A percentile compares a stretch with the other conserved stretches of the same genome.
These are phyloP conservation scores for Drosophila baimaii DNA, from an alignment of 1,140 invertebrate species.

Conservation along the genomic window DNA sequence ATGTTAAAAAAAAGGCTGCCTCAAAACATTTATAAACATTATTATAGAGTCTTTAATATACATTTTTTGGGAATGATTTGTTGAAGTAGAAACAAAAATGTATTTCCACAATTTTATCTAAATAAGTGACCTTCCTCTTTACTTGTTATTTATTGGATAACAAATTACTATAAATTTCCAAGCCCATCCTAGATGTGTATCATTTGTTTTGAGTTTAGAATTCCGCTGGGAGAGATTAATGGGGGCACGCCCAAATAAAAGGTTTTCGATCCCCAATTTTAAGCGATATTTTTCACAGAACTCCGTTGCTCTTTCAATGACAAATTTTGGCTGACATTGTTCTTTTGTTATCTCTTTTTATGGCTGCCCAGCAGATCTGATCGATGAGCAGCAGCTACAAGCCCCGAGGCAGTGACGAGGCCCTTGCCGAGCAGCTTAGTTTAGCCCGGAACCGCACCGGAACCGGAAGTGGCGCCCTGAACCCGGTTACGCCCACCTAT, in stretches of 20 bases:
- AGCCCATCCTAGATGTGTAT: conserved; percentile 2
- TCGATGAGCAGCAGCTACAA: conserved; percentile 72
- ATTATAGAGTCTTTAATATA: not conserved
- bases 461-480: conserved; percentile 48
- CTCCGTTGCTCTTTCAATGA: not conserved
- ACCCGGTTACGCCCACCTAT: conserved; percentile 52
- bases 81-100: not conserved
- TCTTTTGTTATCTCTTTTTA: conserved; percentile 15
- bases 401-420: conserved; percentile 67
- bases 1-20: not conserved
- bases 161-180: not conserved
- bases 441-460: conserved; percentile 41
- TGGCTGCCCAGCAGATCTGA: conserved; percentile 53
- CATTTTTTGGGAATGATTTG: not conserved
- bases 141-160: not conserved
- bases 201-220: not conserved
- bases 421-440: conserved; percentile 71
- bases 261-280: conserved; percentile 6
- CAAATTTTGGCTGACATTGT: conserved; percentile 9
- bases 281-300: conserved; percentile 9
- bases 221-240: not conserved
- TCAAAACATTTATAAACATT: too few relatives aligned
- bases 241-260: conserved; percentile 9
- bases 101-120: not conserved
- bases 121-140: not conserved